Conservation (phyloP, 2,888 invertebrate genomes). For the Slavum lentiscoides region DNA sequence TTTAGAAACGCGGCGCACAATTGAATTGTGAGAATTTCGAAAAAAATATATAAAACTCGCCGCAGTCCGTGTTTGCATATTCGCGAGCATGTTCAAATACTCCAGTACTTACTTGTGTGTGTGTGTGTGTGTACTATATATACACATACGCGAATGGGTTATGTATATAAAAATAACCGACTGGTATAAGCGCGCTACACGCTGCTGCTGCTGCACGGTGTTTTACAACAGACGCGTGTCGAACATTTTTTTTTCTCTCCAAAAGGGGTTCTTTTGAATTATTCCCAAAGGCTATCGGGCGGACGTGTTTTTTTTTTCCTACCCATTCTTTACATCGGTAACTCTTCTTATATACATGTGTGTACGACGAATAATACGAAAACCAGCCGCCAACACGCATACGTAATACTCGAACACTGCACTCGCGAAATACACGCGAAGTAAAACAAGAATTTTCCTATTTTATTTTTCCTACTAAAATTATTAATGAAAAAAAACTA, state of each 20-base stretch:
- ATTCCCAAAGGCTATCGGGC: constrained; percentile 49
- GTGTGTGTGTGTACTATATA: background rate
- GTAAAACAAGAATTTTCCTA: too few species aligned
- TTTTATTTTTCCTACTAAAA: too few species aligned
- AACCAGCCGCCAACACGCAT: too few species aligned
- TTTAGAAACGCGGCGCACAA: constrained; percentile 8
- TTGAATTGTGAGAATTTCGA: constrained; percentile 43
- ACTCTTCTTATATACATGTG: background rate
- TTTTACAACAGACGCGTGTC: constrained; percentile 9
- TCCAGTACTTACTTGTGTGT: background rate
- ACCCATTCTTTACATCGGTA: background rate
- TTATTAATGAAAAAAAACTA: too few species aligned
- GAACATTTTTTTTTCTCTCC: constrained; percentile 1
- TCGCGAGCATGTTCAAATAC: constrained; percentile 32
- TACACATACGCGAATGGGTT: background rate
- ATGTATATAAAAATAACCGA: background rate
- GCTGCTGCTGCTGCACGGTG: background rate
- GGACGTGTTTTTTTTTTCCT: constrained; percentile 23
- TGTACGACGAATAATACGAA: background rate
- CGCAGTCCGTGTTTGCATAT: constrained; percentile 41
- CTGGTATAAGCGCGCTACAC: background rate
- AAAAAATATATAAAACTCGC: background rate
- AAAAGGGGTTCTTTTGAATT: constrained; percentile 47
- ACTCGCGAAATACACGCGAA: too few species aligned
- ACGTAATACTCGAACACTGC: too few species aligned